Percentiles rank a stretch among this genome's conserved stretches.
phyloP scores from a whole-genome alignment of 2,797 vertebrate genomes.

The Parotocinclus haroldoi region DNA sequence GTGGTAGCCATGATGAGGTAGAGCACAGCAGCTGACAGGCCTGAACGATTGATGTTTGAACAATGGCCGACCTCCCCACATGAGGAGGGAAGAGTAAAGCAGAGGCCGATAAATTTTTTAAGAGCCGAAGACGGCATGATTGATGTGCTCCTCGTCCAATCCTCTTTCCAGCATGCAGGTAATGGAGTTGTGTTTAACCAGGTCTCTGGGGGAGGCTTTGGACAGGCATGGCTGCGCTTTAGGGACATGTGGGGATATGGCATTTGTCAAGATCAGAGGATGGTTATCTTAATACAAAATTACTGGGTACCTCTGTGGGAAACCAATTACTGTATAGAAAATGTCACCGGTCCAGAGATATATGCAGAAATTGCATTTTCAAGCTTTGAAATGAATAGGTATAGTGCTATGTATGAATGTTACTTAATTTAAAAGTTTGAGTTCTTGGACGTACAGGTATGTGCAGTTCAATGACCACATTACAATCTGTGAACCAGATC shows the following conservation, averaged over 20 bases:
- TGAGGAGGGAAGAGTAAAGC: constrained; percentile 42
- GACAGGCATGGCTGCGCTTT: constrained; percentile 40
- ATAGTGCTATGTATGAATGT: constrained; percentile 6
- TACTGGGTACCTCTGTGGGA: constrained; percentile 40
- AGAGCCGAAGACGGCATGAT: constrained; percentile 49
- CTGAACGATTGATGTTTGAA: constrained; percentile 61
- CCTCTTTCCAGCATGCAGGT: constrained; percentile 47
- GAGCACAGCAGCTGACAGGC: constrained; percentile 35
- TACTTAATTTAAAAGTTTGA: not conserved
- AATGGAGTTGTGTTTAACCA: constrained; percentile 55
- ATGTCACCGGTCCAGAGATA: constrained; percentile 26
- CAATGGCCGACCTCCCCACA: constrained; percentile 55
- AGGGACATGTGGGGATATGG: constrained; percentile 42
- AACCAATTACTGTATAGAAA: constrained; percentile 45
- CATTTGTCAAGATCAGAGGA: constrained; percentile 52
- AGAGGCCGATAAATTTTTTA: constrained; percentile 56
- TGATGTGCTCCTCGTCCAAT: constrained; percentile 51
- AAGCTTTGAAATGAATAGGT: not conserved
- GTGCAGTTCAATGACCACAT: no score
- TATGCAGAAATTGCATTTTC: constrained; percentile 42
- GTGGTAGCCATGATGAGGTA: constrained; percentile 42
- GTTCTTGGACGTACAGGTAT: no score
- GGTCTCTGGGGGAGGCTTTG: constrained; percentile 48
- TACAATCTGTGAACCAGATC: no score
- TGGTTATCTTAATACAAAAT: constrained; percentile 45